Base-by-base conservation (phyloP, 2,113 vertebrate genomes). In the Nyctereutes procyonoides region DNA sequence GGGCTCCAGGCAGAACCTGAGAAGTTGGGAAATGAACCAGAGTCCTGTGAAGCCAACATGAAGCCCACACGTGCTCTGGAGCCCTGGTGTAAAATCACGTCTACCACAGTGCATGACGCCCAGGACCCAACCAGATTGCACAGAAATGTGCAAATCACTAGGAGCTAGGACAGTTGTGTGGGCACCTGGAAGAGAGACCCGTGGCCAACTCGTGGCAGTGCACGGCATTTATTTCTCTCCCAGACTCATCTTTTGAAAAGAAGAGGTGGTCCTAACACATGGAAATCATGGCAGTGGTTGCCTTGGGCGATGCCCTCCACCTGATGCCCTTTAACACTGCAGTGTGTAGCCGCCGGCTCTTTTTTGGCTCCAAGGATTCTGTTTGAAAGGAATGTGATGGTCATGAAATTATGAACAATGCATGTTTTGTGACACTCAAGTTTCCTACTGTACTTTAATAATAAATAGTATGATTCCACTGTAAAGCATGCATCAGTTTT, bases 221-320 rank as follows among this genome's bases (percentile, higher is more conserved):
- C 20, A 1, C 0, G 30, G 1, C 1, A 14, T 17, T 11, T 13
- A 2, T 10, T 65, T 26, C 13, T 35, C 8, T 16, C 32, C 2
- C 22, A 10, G 15, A 81, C 2, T 9, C 35, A 13, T 38, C 26
- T 69, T 53, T 20, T 81, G 76, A n/a, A 88, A 86, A 67, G n/a
- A 0, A 60, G 28, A 53, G 8, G 5, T 24, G 2, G 26, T 53
- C 63, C 12, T 15, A 56, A 16, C 8, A 13, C 51, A 28, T 2
- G 15, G 30, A 76, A 51, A 13, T 5, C 13, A 58, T 5, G 35
- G 67, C 77, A 88, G 79, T 4, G 17, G 55, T 28, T 8, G 22
- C 76, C 69, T 38, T 26, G 4, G 11, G 11, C 30, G 84, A 15
- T 22, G 20, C 22, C 20, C 32, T 60, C 22, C 43, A n/a, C 11